Conservation (phyloP, 2,888 invertebrate genomes). For the Abrostola tripartita region DNA sequence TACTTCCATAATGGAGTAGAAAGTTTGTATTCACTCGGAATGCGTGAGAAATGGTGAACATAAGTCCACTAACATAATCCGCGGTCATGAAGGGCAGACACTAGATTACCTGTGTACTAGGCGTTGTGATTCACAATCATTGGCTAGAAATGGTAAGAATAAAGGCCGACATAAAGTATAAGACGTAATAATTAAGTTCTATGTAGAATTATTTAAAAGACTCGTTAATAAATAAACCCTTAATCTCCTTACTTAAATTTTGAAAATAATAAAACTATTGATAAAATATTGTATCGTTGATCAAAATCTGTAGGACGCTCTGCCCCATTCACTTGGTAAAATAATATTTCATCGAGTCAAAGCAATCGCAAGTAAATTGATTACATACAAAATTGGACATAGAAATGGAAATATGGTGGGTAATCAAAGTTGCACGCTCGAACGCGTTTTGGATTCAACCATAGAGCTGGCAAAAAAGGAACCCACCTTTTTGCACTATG, state of each 20-base stretch:
- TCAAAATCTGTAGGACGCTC: too few species aligned
- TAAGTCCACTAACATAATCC: neutral
- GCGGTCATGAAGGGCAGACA: slow-evolving; percentile 2
- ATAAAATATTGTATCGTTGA: too few species aligned
- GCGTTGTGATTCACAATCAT: neutral
- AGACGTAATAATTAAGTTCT: too few species aligned
- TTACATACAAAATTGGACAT: too few species aligned
- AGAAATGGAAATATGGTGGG: neutral
- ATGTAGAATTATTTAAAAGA: too few species aligned
- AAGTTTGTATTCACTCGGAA: neutral
- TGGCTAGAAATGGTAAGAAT: neutral
- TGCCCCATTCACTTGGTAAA: too few species aligned
- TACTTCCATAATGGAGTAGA: neutral
- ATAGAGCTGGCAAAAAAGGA: slow-evolving; percentile 18
- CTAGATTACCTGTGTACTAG: slow-evolving; percentile 2
- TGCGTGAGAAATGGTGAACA: slow-evolving; percentile 4
- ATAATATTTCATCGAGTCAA: neutral
- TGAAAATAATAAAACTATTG: too few species aligned
- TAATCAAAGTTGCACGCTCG: slow-evolving; percentile 24
- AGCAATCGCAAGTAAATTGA: slow-evolving; percentile 4
- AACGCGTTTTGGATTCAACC: slow-evolving; percentile 4
- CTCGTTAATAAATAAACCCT: too few species aligned
- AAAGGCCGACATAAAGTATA: too few species aligned
- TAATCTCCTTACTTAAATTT: too few species aligned
- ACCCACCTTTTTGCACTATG: slow-evolving; percentile 19